Conservation (phyloP, 2,888 invertebrate species). For the Phortica magna region DNA sequence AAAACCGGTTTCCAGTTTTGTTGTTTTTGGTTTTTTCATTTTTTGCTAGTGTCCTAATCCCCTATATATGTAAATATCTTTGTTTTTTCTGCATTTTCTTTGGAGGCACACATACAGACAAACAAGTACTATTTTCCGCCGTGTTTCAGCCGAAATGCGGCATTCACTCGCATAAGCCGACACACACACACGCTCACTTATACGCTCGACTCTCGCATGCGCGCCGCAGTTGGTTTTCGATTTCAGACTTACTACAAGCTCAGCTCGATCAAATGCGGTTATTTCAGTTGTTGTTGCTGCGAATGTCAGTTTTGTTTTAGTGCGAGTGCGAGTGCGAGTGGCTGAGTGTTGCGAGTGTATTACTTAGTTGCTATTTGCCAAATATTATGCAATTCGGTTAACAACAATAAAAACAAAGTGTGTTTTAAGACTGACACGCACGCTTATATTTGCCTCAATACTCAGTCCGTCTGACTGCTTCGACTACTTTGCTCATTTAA, state of each 20-base stretch:
- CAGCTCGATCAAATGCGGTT: slow-evolving; percentile 16
- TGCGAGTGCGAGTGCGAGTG: slow-evolving; percentile 6
- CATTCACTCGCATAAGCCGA: neutral
- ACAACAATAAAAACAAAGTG: slow-evolving; percentile 2
- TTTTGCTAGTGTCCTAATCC: slow-evolving; percentile 61
- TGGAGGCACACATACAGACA: neutral
- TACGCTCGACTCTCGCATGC: neutral
- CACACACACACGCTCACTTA: neutral
- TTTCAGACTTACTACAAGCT: slow-evolving; percentile 12
- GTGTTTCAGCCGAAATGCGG: slow-evolving; percentile 32
- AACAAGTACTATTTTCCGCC: neutral
- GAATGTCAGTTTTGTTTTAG: slow-evolving; percentile 11
- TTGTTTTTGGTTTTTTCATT: no score
- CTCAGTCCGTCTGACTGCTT: neutral
- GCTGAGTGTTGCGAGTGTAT: neutral
- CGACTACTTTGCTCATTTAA: slow-evolving; percentile 37
- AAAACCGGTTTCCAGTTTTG: slow-evolving; percentile 55
- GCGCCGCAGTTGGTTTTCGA: slow-evolving; percentile 19
- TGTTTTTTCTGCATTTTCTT: slow-evolving; percentile 31
- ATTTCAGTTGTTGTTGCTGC: slow-evolving; percentile 16
- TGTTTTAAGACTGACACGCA: slow-evolving; percentile 14
- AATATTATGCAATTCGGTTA: slow-evolving; percentile 63
- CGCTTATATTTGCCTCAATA: slow-evolving; percentile 12
- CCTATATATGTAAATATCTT: slow-evolving; percentile 47
- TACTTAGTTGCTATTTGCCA: slow-evolving; percentile 49